Base-by-base conservation (phyloP, 2,888 invertebrate genomes). In the Hesperia comma region DNA sequence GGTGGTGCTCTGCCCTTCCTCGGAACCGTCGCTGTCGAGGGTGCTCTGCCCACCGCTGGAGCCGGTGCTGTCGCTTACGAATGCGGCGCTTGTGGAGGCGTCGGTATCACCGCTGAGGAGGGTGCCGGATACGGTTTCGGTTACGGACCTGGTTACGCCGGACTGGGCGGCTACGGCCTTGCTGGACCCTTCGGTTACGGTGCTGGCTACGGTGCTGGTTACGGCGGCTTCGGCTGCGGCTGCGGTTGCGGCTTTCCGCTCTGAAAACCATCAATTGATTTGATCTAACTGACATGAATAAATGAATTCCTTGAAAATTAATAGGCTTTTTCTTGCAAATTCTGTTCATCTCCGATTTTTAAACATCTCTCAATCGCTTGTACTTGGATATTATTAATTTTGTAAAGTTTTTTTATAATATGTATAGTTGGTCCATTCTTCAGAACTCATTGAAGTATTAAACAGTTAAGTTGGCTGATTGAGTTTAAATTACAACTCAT, bases 1-100 rank as follows among this genome's bases (percentile, higher is more conserved):
- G 21, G 61, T 14, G 79, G 79, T 33, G 67, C 74, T 51, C 63
- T 79, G 62, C 78, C 75, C 6, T 74, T 79, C 74, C 53, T 75
- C 32, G 75, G 77, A 14, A 71, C 77, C 32, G 78, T 80, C 1
- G 71, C 68, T 54, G 67, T 78, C 14, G 74, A 75, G 15, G 75
- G 77, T n/a, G 53, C 61, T 3, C 61, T 78, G 32, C 74, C 77
- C 40, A 72, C 79, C 8, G 70, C 66, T 57, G 80, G 79, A 6
- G 71, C 75, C 6, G 78, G 77, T 51, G 72, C 75, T 5, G 74
- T 75, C 0, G 58, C 71, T 32, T 78, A 77, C 61, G 72, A 75
- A 32, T 75, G 75, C 61, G 79, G 80, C 12, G 73, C n/a, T n/a
- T n/a, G 72, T 43, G 72, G 72, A 37, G 69, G 68, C 40, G 72